phyloP scores from a whole-genome alignment of 2,888 invertebrate genomes.

The Cephus runcator region DNA sequence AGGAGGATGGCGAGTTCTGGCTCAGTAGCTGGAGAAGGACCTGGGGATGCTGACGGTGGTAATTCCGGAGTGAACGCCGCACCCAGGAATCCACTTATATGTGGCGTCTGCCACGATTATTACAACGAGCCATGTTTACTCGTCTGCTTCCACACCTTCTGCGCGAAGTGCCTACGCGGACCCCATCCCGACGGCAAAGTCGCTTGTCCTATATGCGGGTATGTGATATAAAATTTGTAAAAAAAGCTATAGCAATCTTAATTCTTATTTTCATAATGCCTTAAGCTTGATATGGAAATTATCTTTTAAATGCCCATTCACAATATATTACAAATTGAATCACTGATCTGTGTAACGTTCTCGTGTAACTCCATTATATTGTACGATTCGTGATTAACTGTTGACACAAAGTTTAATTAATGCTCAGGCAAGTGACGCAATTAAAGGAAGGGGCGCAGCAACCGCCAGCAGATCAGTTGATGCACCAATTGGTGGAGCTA shows the following conservation, averaged over 20 bases:
- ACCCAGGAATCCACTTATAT: slow-evolving; percentile 71
- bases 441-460: slow-evolving; percentile 72
- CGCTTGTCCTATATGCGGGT: slow-evolving; percentile 77
- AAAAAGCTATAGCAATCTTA: neutral
- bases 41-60: slow-evolving; percentile 48
- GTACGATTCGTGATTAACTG: neutral
- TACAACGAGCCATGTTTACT: slow-evolving; percentile 76
- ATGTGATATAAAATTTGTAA: slow-evolving; percentile 22
- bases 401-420: neutral
- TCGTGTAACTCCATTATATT: neutral
- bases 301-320: neutral
- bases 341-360: neutral
- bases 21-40: slow-evolving; percentile 43
- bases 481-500: slow-evolving; percentile 77
- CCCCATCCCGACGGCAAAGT: slow-evolving; percentile 72
- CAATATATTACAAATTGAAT: neutral
- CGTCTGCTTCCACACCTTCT: slow-evolving; percentile 78
- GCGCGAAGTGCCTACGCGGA: slow-evolving; percentile 73
- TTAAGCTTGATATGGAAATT: neutral
- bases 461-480: slow-evolving; percentile 75
- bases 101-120: slow-evolving; percentile 76
- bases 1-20: slow-evolving; percentile 55
- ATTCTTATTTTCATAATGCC: neutral
- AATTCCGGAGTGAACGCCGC: slow-evolving; percentile 44
- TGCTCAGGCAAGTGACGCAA: slow-evolving; percentile 69